phyloP scores from a whole-genome alignment of 2,888 invertebrate species.

The Sarcophaga subvicina region DNA sequence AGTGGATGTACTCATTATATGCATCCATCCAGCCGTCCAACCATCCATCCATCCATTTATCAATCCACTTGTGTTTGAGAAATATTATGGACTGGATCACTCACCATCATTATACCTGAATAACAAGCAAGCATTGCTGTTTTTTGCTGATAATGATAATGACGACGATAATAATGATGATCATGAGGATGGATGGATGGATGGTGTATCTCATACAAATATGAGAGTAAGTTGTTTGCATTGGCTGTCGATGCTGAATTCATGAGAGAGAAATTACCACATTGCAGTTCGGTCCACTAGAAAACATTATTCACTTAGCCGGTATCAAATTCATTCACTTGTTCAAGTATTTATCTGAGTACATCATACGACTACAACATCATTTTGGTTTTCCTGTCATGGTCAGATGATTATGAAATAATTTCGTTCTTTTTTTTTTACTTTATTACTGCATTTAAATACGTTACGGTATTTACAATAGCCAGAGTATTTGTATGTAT shows the following conservation, averaged over 20 bases:
- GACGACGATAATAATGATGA: not conserved
- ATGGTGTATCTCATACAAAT: not conserved
- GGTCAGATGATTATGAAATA: constrained; percentile 74
- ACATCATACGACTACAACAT: not conserved
- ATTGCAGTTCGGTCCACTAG: constrained; percentile 30
- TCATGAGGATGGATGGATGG: not conserved
- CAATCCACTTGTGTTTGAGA: constrained; percentile 32
- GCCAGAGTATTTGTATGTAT: not conserved
- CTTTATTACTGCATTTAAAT: not conserved
- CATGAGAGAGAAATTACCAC: constrained; percentile 51
- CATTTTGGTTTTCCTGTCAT: constrained; percentile 73
- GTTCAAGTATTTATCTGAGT: not conserved
- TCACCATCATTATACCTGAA: constrained; percentile 31
- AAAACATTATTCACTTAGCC: not conserved
- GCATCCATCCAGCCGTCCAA: constrained; percentile 3
- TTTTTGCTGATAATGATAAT: constrained; percentile 24
- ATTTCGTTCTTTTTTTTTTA: not conserved
- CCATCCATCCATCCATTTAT: not conserved
- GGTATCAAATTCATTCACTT: not conserved
- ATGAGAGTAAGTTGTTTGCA: constrained; percentile 34
- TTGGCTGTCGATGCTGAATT: constrained; percentile 68
- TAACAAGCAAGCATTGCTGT: not conserved
- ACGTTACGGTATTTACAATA: not conserved
- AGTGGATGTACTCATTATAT: constrained; percentile 10
- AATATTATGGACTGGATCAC: constrained; percentile 42